Conservation (phyloP, 2,888 invertebrate species). For the Philereme vetulata region DNA sequence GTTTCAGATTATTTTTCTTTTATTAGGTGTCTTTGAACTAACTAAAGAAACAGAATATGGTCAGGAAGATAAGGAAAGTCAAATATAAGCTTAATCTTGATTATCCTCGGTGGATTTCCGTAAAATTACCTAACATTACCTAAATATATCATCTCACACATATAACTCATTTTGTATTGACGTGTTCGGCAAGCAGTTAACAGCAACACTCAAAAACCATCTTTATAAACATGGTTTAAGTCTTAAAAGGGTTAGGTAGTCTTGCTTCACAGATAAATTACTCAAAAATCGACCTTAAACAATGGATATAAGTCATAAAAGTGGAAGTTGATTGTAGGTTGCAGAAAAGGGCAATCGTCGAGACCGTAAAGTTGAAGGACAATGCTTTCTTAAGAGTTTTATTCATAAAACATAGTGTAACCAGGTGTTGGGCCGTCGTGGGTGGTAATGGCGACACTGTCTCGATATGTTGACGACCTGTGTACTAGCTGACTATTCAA, state of each 20-base stretch:
- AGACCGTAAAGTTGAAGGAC: constrained; percentile 50
- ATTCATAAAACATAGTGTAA: constrained; percentile 6
- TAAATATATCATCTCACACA: constrained; percentile 31
- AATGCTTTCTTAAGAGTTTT: constrained; percentile 45
- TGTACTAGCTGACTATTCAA: too few relatives aligned
- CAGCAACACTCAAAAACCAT: constrained; percentile 10
- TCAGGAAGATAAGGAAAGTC: constrained; percentile 13
- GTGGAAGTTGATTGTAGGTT: background rate
- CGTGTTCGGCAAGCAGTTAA: constrained; percentile 36
- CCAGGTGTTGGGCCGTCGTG: background rate
- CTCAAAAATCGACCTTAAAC: constrained; percentile 21
- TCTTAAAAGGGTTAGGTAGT: background rate
- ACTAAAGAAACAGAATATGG: background rate
- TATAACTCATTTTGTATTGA: constrained; percentile 47
- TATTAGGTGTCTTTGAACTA: background rate
- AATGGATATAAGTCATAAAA: constrained; percentile 11
- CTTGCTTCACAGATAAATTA: constrained; percentile 7
- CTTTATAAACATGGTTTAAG: constrained; percentile 9
- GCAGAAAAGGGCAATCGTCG: constrained; percentile 31
- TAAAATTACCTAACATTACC: constrained; percentile 17
- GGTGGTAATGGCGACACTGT: too few relatives aligned
- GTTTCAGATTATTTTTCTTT: too few relatives aligned
- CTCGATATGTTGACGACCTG: too few relatives aligned
- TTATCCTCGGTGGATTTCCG: constrained; percentile 12
- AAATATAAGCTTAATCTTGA: constrained; percentile 9